These are phyloP conservation scores for Nomada ferruginata DNA, from an alignment of 2,888 invertebrate species.

Conservation along the genomic window DNA sequence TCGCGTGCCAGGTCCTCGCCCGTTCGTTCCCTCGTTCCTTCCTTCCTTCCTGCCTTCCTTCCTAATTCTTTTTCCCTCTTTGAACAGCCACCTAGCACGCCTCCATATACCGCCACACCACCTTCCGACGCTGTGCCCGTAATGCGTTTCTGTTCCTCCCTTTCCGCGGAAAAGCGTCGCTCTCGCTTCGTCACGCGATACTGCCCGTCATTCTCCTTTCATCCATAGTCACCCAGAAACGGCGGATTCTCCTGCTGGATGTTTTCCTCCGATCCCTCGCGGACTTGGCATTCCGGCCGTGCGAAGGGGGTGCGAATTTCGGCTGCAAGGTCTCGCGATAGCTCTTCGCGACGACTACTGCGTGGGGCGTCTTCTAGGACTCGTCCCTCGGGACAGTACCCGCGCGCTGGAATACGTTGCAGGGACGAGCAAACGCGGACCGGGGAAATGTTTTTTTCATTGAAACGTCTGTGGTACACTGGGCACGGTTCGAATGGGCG, in stretches of 20 bases:
- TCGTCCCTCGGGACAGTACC: slow-evolving; percentile 12
- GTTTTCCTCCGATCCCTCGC: slow-evolving; percentile 38
- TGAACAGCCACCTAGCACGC: not conserved
- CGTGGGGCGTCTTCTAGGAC: slow-evolving; percentile 2
- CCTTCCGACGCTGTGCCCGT: slow-evolving; percentile 5
- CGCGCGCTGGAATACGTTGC: not conserved
- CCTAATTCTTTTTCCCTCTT: slow-evolving; percentile 43
- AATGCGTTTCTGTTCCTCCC: slow-evolving; percentile 54
- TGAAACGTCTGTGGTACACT: not conserved
- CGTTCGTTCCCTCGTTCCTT: not conserved
- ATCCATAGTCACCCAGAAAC: slow-evolving; percentile 67
- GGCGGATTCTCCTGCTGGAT: slow-evolving; percentile 20
- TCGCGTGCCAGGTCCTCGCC: slow-evolving; percentile 9
- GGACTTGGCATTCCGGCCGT: slow-evolving; percentile 46
- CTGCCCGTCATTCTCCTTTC: slow-evolving; percentile 36
- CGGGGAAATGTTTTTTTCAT: slow-evolving; percentile 13
- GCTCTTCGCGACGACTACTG: slow-evolving; percentile 2
- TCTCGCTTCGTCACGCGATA: slow-evolving; percentile 47
- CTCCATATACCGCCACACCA: not conserved
- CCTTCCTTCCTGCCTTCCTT: slow-evolving; percentile 54
- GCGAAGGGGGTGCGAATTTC: slow-evolving; percentile 39
- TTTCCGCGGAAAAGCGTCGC: slow-evolving; percentile 21
- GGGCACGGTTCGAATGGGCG: not conserved
- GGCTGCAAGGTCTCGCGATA: slow-evolving; percentile 46
- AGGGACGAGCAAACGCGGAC: not conserved